Conservation (phyloP, 2,888 invertebrate genomes). For the Dolichomitus sp. region DNA sequence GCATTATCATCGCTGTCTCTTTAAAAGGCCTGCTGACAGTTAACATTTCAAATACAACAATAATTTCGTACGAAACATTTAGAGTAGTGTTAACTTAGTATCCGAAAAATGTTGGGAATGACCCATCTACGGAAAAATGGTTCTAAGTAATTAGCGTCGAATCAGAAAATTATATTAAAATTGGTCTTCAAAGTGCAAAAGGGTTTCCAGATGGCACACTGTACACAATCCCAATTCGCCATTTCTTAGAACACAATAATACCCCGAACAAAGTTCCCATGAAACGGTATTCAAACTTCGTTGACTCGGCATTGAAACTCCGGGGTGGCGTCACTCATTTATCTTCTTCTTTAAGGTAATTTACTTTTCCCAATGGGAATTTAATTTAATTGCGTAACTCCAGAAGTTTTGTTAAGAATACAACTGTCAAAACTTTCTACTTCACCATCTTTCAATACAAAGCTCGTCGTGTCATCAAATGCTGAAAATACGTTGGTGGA, state of each 20-base stretch:
- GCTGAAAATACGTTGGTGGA: not conserved
- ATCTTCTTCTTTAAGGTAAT: conserved; percentile 14
- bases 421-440: not conserved
- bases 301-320: conserved; percentile 39
- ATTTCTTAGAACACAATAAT: not conserved
- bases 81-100: not conserved
- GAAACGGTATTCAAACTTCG: conserved; percentile 79
- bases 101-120: not conserved
- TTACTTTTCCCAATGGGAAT: conserved; percentile 74
- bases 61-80: not conserved
- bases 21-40: too few relatives aligned
- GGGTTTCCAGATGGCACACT: not conserved
- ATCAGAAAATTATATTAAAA: not conserved
- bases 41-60: not conserved
- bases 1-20: not conserved
- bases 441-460: not conserved
- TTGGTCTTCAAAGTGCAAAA: not conserved
- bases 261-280: conserved; percentile 69
- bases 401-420: not conserved
- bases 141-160: not conserved
- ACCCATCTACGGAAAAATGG: not conserved
- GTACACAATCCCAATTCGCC: not conserved
- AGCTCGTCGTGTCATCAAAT: not conserved
- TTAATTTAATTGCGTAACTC: conserved; percentile 76
- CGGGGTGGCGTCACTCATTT: not conserved